phyloP scores from a whole-genome alignment of 2,797 vertebrate species.

The Anisognathus igniventris region DNA sequence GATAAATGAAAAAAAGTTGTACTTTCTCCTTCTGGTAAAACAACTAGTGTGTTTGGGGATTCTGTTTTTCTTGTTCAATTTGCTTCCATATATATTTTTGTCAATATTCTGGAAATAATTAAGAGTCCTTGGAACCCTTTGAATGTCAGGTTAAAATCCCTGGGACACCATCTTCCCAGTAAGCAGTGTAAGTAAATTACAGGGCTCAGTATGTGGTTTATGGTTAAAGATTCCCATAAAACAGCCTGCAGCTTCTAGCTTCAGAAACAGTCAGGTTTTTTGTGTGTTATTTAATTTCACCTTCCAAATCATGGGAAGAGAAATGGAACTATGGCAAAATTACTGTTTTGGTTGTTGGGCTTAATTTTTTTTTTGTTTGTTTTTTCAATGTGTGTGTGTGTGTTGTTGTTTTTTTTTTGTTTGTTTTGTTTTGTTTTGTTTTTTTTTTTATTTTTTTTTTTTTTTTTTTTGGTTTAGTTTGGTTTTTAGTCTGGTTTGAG shows the following conservation, averaged over 20 bases:
- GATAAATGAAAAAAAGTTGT: background rate
- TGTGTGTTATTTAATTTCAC: background rate
- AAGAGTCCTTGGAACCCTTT: background rate
- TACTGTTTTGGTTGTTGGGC: background rate
- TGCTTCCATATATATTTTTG: background rate
- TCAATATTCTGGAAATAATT: conserved; percentile 49
- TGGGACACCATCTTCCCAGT: background rate
- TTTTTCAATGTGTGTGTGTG: background rate
- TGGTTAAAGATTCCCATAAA: conserved; percentile 47
- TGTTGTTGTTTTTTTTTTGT: background rate
- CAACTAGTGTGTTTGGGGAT: background rate
- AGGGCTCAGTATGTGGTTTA: conserved; percentile 18
- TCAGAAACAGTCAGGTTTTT: background rate
- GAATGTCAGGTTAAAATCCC: background rate
- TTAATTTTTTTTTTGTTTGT: background rate
- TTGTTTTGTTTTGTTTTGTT: no score
- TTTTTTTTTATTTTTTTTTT: no score
- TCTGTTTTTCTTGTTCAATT: background rate
- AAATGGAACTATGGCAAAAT: background rate
- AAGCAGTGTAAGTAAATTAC: conserved; percentile 26
- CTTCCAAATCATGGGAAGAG: background rate
- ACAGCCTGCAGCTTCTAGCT: conserved; percentile 1
- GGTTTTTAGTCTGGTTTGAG: background rate
- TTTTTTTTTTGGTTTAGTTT: background rate
- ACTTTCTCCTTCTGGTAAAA: background rate